Evolutionary conservation across 2,113 vertebrate genomes (phyloP).

Genomic region (Carassius auratus): DNA sequence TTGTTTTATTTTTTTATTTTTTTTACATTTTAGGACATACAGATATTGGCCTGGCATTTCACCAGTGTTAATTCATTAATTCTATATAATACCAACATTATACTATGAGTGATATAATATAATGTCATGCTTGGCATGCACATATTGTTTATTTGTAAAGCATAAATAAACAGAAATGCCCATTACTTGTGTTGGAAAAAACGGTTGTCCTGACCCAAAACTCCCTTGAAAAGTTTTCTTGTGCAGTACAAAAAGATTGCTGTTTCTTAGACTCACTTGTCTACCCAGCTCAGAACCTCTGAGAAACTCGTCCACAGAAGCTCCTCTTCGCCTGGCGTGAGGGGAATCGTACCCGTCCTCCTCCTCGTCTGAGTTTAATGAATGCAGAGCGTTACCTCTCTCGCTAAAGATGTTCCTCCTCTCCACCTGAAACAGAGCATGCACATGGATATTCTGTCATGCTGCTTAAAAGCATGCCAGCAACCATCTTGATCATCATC

Average conservation of each 20-base stretch:
- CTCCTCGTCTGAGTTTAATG: constrained; percentile 86
- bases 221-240: neutral
- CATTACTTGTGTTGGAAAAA: neutral
- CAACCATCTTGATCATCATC: neutral
- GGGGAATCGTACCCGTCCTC: constrained; percentile 89
- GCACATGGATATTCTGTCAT: neutral
- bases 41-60: no score
- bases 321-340: constrained; percentile 80
- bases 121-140: neutral
- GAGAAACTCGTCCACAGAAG: constrained; percentile 95
- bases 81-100: neutral
- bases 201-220: neutral
- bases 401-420: constrained; percentile 89
- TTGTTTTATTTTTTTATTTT: no score
- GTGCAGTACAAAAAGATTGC: neutral
- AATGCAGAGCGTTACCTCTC: constrained; percentile 75
- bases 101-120: neutral
- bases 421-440: constrained; percentile 78
- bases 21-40: no score
- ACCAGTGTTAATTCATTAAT: no score
- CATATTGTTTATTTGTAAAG: neutral
- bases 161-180: neutral
- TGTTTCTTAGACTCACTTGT: constrained; percentile 76
- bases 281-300: constrained; percentile 90
- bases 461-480: no score